Evolutionary conservation across 2,888 invertebrate genomes (phyloP), one percentile per base, ranked within the genome.

Genomic region (Folsomia candida): DNA sequence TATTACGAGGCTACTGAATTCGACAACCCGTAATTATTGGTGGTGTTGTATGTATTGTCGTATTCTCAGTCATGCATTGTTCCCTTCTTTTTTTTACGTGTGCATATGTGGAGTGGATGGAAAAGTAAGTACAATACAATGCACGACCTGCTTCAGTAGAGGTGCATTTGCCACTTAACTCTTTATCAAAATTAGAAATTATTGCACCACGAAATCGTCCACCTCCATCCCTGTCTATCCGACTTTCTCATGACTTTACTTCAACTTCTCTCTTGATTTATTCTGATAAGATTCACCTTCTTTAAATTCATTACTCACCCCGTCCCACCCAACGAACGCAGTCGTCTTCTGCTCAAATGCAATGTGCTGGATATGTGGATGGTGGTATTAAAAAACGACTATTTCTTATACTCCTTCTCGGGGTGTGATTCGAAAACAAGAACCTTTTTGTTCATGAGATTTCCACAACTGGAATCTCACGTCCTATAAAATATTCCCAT

Each of bases 1-100:
- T 76, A 73, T 74, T 78, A 77, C 70, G 71, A 77, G 73, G 79
- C 79, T 79, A 79, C 79, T 78, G 79, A 78, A 79, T 79, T 77
- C 76, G 79, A 79, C 79, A 79, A 78, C 77, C 79, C 74, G 70
- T 79, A 79, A 79, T 79, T 79, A 79, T 73, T 61, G 59, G 14
- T 22, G 20, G 2, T 37, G 37, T 65, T 54, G 22, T 20, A n/a
- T 22, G 18, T 18, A 54, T 18, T 54, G 54, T 54, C n/a, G 54
- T 22, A 54, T n/a, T 54, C 20, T 14, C 54, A 54, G n/a, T n/a
- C 18, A 22, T 6, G n/a, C 6, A 22, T 14, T 37, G 20, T 54
- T 6, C 54, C n/a, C 11, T 54, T 4, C 18, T 20, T 18, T n/a
- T 18, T 54, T 54, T 20, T 54, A n/a, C n/a, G n/a, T 54, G 6